phyloP scores from a whole-genome alignment of 2,888 invertebrate species.

The Auanema sp. region DNA sequence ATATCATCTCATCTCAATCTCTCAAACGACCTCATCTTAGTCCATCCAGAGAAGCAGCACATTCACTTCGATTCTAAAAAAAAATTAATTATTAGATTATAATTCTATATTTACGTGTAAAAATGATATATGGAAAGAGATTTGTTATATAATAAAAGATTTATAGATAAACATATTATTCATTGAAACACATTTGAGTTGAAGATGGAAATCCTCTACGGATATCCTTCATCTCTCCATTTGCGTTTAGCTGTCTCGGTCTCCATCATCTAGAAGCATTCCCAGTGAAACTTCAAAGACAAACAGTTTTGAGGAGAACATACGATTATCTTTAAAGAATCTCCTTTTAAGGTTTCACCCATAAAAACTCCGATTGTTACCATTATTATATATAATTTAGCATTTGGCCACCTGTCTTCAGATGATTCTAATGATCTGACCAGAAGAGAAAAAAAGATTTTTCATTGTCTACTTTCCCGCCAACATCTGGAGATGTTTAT shows the following conservation, averaged over 20 bases:
- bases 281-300: neutral
- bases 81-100: no score
- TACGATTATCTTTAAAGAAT: no score
- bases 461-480: no score
- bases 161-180: neutral
- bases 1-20: neutral
- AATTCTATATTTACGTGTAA: slow-evolving; percentile 1
- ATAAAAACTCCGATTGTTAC: neutral
- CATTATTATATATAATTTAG: slow-evolving; percentile 3
- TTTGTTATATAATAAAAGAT: neutral
- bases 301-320: no score
- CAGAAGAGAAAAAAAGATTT: no score
- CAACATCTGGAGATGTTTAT: no score
- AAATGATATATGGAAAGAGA: neutral
- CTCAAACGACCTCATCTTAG: slow-evolving; percentile 4
- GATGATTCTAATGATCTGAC: no score
- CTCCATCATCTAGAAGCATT: neutral
- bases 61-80: no score
- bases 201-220: neutral
- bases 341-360: no score
- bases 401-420: neutral
- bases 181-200: neutral
- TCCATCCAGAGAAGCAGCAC: neutral
- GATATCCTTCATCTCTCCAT: neutral
- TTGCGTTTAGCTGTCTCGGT: neutral